Evolutionary conservation across 1,140 invertebrate species (phyloP).

Genomic region (Zeugodacus cucurbitae): DNA sequence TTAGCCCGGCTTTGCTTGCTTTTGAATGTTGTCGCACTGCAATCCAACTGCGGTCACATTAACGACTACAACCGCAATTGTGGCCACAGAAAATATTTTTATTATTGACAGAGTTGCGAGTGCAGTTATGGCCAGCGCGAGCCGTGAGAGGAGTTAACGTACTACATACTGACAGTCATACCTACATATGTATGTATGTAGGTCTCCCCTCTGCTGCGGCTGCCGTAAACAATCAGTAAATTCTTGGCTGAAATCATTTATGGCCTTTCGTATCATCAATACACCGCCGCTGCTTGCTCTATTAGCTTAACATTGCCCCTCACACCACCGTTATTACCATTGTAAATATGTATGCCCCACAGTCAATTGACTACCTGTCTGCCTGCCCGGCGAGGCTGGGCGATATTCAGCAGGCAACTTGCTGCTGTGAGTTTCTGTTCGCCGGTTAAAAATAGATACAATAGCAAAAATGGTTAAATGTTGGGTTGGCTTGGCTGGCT

Average conservation of each 20-base stretch:
- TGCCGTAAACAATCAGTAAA: conserved; percentile 19
- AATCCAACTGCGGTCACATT: not conserved
- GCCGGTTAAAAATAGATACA: conserved; percentile 64
- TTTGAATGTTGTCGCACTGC: not conserved
- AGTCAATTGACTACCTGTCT: not conserved
- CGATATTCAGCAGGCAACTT: not conserved
- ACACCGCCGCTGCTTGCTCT: not conserved
- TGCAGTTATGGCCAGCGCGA: not conserved
- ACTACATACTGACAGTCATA: no score
- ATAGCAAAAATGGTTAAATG: conserved; percentile 57
- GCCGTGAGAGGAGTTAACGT: not conserved
- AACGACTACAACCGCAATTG: conserved; percentile 1
- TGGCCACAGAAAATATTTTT: not conserved
- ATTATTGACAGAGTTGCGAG: not conserved
- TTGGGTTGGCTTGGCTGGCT: no score
- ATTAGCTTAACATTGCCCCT: not conserved
- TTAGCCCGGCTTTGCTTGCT: not conserved
- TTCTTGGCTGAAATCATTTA: conserved; percentile 26
- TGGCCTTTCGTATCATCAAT: not conserved
- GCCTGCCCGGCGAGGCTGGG: not conserved
- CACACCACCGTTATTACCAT: not conserved
- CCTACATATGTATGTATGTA: not conserved
- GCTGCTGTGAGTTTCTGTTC: conserved; percentile 52
- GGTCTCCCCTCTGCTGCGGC: not conserved
- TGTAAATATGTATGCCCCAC: not conserved